These are phyloP conservation scores for Erebia ligea DNA, from an alignment of 2,888 invertebrate species.

Conservation along the genomic window DNA sequence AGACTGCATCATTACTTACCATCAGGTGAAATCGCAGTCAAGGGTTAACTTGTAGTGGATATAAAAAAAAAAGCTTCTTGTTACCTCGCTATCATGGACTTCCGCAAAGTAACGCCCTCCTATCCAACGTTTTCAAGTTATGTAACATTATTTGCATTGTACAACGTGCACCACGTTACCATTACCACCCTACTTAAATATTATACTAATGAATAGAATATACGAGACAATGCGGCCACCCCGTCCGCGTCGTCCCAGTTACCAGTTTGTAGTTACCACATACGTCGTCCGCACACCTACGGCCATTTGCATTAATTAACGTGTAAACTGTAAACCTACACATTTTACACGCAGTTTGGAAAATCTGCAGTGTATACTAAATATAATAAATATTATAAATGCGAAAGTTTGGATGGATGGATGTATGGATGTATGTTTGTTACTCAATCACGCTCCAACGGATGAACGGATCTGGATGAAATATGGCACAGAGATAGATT, in stretches of 20 bases:
- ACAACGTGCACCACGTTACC: neutral
- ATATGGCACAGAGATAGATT: too few relatives aligned
- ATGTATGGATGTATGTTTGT: too few relatives aligned
- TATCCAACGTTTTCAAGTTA: neutral
- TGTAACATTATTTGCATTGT: neutral
- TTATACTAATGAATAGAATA: neutral
- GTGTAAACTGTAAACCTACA: conserved; percentile 1
- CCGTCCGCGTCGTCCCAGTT: neutral
- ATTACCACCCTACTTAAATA: neutral
- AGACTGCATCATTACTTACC: too few relatives aligned
- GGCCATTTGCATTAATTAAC: conserved; percentile 4
- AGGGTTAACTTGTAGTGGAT: too few relatives aligned
- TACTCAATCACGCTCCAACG: too few relatives aligned
- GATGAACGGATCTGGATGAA: too few relatives aligned
- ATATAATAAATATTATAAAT: too few relatives aligned
- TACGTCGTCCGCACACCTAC: neutral
- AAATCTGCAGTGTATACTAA: neutral
- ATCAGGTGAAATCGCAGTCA: too few relatives aligned
- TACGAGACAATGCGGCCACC: neutral
- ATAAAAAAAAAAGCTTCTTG: too few relatives aligned
- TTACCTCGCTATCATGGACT: too few relatives aligned
- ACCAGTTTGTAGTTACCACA: conserved; percentile 11
- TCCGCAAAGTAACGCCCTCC: too few relatives aligned
- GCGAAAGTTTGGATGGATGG: too few relatives aligned
- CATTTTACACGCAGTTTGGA: neutral